These are phyloP conservation scores for Bothrops jararaca DNA, from an alignment of 2,113 vertebrate species.

Conservation along the genomic window DNA sequence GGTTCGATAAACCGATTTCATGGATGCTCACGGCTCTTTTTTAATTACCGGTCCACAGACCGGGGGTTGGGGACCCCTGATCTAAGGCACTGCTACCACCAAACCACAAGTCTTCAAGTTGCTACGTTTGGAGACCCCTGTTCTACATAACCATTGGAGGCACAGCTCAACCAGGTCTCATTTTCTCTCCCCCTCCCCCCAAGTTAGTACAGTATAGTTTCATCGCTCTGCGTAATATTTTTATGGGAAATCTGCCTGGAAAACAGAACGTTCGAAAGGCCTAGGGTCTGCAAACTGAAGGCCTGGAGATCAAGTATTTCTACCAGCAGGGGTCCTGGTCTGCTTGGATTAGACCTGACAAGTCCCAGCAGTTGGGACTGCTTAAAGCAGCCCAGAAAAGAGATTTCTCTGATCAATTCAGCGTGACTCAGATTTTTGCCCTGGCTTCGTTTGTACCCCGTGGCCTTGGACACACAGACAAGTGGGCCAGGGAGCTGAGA, in stretches of 20 bases:
- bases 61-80: too few relatives aligned
- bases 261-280: not conserved
- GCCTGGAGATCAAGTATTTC: not conserved
- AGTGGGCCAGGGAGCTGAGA: not conserved
- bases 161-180: not conserved
- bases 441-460: not conserved
- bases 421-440: conserved; percentile 44
- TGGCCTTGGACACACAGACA: not conserved
- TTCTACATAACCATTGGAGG: not conserved
- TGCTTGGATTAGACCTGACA: conserved; percentile 53
- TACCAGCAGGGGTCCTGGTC: not conserved
- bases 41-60: too few relatives aligned
- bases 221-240: not conserved
- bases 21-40: too few relatives aligned
- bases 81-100: too few relatives aligned
- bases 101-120: not conserved
- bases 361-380: conserved; percentile 49
- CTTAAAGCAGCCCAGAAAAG: conserved; percentile 38
- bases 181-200: not conserved
- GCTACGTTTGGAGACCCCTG: too few relatives aligned
- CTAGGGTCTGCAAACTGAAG: not conserved
- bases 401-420: conserved; percentile 37
- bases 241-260: not conserved
- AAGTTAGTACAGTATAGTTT: not conserved
- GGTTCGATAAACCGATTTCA: too few relatives aligned